Percentiles rank a stretch among this genome's conserved stretches.
phyloP scores from a whole-genome alignment of 2,888 invertebrate genomes.

The Dasypolia templi region DNA sequence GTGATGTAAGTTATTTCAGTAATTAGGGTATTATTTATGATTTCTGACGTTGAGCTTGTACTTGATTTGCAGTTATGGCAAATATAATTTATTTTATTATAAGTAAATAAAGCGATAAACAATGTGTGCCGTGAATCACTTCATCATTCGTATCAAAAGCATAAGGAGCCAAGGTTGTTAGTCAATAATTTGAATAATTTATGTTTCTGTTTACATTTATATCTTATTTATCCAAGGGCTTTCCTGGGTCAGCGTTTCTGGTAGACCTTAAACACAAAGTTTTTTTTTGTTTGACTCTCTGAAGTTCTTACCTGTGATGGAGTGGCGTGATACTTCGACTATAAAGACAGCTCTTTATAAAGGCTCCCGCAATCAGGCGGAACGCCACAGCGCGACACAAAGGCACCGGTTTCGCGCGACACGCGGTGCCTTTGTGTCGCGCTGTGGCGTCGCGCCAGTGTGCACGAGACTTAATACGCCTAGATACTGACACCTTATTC shows the following conservation, averaged over 20 bases:
- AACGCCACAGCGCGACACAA: too few species aligned
- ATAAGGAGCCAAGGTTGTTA: constrained; percentile 31
- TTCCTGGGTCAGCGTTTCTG: constrained; percentile 9
- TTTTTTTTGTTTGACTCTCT: not conserved
- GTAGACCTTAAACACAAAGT: not conserved
- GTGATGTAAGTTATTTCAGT: constrained; percentile 46
- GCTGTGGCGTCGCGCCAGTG: too few species aligned
- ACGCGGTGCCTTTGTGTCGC: too few species aligned
- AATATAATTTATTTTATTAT: constrained; percentile 50
- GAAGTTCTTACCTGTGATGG: not conserved
- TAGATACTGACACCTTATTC: not conserved
- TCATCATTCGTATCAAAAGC: constrained; percentile 33
- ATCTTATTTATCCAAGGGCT: constrained; percentile 6
- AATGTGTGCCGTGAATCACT: constrained; percentile 30
- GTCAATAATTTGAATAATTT: constrained; percentile 31
- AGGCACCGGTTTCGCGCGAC: too few species aligned
- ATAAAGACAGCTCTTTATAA: too few species aligned
- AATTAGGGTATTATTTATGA: constrained; percentile 39
- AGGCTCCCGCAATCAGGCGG: too few species aligned
- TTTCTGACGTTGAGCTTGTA: constrained; percentile 23
- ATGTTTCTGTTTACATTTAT: constrained; percentile 36
- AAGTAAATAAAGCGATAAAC: constrained; percentile 50
- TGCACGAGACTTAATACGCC: too few species aligned
- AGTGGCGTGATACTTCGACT: not conserved
- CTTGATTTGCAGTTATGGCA: constrained; percentile 42